Evolutionary conservation across 2,113 vertebrate genomes (phyloP).

Genomic region (Hirundichthys speculiger): DNA sequence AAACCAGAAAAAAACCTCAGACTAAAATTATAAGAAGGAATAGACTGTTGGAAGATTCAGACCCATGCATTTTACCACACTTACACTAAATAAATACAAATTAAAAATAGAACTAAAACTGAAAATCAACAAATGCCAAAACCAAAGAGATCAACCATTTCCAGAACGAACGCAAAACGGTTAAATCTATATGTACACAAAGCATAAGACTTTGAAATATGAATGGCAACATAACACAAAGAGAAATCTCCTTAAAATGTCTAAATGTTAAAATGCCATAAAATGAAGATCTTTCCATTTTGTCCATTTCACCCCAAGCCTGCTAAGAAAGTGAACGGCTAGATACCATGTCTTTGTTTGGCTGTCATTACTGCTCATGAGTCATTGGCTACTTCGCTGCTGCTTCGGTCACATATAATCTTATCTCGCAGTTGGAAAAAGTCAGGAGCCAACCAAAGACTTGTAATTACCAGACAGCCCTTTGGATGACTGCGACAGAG

Average conservation of each 20-base stretch:
- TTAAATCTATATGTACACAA: too few species aligned
- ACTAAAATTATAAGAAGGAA: background rate
- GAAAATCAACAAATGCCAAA: too few species aligned
- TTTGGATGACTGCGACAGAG: conserved; percentile 10
- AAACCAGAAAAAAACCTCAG: background rate
- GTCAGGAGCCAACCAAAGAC: background rate
- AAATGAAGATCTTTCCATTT: conserved; percentile 15
- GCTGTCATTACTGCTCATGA: conserved; percentile 45
- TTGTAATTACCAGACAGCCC: conserved; percentile 14
- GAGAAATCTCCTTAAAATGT: background rate
- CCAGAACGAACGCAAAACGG: too few species aligned
- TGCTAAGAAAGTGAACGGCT: conserved; percentile 13
- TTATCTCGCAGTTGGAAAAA: conserved; percentile 37
- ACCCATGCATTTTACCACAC: background rate
- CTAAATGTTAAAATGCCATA: conserved; percentile 15
- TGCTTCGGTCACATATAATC: conserved; percentile 21
- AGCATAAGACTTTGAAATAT: too few species aligned
- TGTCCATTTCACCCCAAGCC: background rate
- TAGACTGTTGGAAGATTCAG: background rate
- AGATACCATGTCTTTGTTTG: conserved; percentile 51
- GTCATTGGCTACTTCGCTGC: conserved; percentile 27
- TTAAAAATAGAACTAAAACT: too few species aligned
- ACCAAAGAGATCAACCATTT: too few species aligned
- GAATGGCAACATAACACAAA: too few species aligned
- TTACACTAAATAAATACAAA: too few species aligned